Evolutionary conservation across 2,113 vertebrate genomes (phyloP).

Genomic region (Alethe castanea): DNA sequence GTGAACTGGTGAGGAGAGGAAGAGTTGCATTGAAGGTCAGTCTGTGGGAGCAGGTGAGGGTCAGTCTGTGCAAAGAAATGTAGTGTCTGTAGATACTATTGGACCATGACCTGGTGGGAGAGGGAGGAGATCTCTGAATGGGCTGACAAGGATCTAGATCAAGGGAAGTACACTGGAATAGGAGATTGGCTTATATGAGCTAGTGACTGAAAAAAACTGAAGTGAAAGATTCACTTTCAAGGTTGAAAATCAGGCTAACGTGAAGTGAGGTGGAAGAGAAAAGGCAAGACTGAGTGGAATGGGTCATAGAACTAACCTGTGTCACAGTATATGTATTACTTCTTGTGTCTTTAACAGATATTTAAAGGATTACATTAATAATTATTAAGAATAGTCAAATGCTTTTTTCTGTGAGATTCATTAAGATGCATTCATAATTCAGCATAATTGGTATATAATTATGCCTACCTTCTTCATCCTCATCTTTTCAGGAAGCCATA

Average conservation of each 20-base stretch:
- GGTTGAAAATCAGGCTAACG: fast-evolving
- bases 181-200: neutral
- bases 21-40: neutral
- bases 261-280: neutral
- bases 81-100: neutral
- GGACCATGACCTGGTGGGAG: neutral
- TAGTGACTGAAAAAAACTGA: neutral
- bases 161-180: neutral
- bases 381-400: neutral
- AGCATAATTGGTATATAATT: neutral
- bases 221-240: neutral
- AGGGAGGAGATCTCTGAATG: neutral
- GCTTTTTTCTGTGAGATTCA: neutral
- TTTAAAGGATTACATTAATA: neutral
- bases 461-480: neutral
- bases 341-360: neutral
- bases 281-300: neutral
- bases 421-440: neutral
- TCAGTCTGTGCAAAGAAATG: neutral
- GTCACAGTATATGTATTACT: neutral
- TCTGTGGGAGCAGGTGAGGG: neutral
- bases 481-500: neutral
- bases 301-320: fast-evolving
- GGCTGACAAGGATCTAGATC: neutral
- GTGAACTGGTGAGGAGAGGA: neutral